phyloP scores from a whole-genome alignment of 2,113 vertebrate species.

The Laticauda laticaudata region DNA sequence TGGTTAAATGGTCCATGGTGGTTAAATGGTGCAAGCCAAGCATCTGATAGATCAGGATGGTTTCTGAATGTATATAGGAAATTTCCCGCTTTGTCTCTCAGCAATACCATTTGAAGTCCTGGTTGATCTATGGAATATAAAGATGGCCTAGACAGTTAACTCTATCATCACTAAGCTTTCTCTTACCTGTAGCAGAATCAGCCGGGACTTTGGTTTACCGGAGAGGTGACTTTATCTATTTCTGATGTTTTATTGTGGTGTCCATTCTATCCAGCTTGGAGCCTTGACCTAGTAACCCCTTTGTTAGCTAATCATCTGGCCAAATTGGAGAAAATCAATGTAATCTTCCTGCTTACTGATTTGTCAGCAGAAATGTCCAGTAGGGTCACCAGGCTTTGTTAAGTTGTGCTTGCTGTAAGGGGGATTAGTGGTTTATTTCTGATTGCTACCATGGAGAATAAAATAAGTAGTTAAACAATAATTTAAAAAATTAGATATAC shows the following conservation, averaged over 20 bases:
- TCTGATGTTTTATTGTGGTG: not conserved
- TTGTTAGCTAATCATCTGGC: not conserved
- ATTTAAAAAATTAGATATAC: not conserved
- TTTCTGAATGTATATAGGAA: not conserved
- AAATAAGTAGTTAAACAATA: not conserved
- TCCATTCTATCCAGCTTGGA: not conserved
- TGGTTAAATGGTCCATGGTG: not conserved
- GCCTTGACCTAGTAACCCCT: not conserved
- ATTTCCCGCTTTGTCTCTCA: not conserved
- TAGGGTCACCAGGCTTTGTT: not conserved
- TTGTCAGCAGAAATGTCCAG: not conserved
- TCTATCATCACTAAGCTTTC: not conserved
- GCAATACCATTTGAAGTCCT: not conserved
- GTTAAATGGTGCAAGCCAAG: not conserved
- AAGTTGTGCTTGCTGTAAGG: not conserved
- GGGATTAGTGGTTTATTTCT: not conserved
- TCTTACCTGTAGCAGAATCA: not conserved
- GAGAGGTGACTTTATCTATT: not conserved
- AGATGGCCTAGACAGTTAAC: not conserved
- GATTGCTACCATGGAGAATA: not conserved
- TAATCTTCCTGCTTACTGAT: not conserved
- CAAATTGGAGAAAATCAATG: not conserved
- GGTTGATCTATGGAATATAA: not conserved
- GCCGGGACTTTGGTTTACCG: not conserved
- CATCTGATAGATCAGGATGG: not conserved